phyloP scores from a whole-genome alignment of 2,888 invertebrate species.

The Phortica magna region DNA sequence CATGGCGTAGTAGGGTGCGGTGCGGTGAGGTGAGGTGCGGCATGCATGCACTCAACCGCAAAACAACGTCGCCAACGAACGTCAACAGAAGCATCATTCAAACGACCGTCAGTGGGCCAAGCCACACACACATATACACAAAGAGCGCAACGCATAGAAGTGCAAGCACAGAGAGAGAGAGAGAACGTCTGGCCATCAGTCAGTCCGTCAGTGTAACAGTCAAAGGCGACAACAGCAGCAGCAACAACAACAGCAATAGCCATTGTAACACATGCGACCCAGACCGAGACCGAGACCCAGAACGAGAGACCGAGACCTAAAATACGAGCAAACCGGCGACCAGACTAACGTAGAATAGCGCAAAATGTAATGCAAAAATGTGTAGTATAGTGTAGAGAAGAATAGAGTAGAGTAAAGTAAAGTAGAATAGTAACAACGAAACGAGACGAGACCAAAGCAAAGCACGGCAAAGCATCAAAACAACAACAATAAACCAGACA shows the following conservation, averaged over 20 bases:
- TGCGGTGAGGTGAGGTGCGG: neutral
- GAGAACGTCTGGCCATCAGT: neutral
- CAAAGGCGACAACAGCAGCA: slow-evolving; percentile 18
- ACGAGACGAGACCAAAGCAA: no score
- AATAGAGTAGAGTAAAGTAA: neutral
- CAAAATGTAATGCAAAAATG: neutral
- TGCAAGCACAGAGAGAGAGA: neutral
- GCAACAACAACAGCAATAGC: neutral
- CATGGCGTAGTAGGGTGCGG: neutral
- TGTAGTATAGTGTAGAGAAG: neutral
- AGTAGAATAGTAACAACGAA: neutral
- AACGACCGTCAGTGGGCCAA: no score
- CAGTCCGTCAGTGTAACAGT: neutral
- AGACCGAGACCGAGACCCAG: slow-evolving; percentile 57
- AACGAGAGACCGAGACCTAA: slow-evolving; percentile 52
- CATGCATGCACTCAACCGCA: slow-evolving; percentile 49
- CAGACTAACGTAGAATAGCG: slow-evolving; percentile 26
- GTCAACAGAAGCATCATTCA: no score
- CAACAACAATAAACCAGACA: slow-evolving; percentile 33
- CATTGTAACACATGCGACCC: slow-evolving; percentile 54
- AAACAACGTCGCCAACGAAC: slow-evolving; percentile 33
- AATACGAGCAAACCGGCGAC: slow-evolving; percentile 10
- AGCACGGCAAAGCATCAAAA: no score
- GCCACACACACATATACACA: neutral
- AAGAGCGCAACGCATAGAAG: neutral